These are phyloP conservation scores for Clanis bilineata DNA, from an alignment of 2,888 invertebrate species.

Conservation along the genomic window DNA sequence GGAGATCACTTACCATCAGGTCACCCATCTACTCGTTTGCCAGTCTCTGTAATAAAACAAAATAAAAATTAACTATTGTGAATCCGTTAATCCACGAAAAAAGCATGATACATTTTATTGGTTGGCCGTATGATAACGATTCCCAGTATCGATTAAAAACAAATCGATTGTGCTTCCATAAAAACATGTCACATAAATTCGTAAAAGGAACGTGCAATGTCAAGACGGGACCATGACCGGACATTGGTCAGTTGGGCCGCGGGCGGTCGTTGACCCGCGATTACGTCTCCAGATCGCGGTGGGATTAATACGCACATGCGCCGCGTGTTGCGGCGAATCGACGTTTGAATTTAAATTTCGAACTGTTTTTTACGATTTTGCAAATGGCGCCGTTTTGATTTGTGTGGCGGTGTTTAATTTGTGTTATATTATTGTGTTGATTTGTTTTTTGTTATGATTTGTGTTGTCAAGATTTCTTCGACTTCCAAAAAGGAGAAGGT, in stretches of 20 bases:
- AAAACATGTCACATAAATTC: conserved; percentile 33
- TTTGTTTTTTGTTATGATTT: background rate
- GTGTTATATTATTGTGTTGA: no score
- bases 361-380: conserved; percentile 8
- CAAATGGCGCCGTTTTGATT: conserved; percentile 1
- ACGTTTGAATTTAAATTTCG: conserved; percentile 48
- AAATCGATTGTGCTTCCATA: conserved; percentile 25
- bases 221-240: conserved; percentile 65
- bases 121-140: background rate
- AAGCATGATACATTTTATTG: background rate
- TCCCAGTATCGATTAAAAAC: background rate
- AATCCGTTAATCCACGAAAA: no score
- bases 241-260: conserved; percentile 49
- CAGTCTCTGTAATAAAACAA: no score
- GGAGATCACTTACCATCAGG: no score
- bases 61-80: no score
- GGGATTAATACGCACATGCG: conserved; percentile 61
- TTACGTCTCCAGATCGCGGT: conserved; percentile 54
- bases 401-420: background rate
- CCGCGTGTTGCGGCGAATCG: conserved; percentile 44
- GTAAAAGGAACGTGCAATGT: conserved; percentile 57
- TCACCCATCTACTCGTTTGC: no score
- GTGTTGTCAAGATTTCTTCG: background rate
- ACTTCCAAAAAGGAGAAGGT: no score
- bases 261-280: conserved; percentile 53